Conservation (phyloP, 2,797 vertebrate genomes). For the Lates japonicus region DNA sequence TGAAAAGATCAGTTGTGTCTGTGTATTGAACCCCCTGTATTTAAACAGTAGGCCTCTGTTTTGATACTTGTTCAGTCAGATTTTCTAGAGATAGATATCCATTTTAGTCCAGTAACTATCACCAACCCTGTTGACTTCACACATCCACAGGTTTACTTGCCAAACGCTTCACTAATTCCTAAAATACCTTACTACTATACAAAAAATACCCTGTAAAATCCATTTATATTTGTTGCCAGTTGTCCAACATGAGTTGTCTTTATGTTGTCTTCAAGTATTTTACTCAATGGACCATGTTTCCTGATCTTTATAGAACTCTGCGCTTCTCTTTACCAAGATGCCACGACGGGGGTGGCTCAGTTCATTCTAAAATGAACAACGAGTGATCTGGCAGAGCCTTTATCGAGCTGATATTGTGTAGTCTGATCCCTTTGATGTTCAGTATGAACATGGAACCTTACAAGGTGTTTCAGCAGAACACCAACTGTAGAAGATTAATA, state of each 20-base stretch:
- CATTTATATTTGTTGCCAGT: too few relatives aligned
- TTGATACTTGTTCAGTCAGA: too few relatives aligned
- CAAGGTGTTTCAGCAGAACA: neutral
- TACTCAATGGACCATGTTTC: neutral
- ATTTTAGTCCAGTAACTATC: neutral
- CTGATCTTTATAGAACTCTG: neutral
- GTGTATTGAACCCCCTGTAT: fast-evolving
- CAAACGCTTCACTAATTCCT: too few relatives aligned
- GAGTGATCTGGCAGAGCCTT: neutral
- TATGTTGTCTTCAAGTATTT: neutral
- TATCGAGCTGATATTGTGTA: neutral
- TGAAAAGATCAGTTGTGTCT: neutral
- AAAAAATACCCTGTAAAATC: too few relatives aligned
- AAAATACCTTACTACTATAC: neutral
- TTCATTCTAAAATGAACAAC: neutral
- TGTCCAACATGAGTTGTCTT: too few relatives aligned
- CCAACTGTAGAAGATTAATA: neutral
- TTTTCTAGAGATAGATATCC: neutral
- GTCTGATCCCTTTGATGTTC: neutral
- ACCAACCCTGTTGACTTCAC: neutral
- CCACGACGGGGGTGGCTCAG: neutral
- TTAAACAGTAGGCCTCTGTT: neutral
- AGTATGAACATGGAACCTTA: neutral
- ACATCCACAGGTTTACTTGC: neutral
- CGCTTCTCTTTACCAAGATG: neutral